phyloP scores from a whole-genome alignment of 2,113 vertebrate genomes.

The Zapus hudsonius region DNA sequence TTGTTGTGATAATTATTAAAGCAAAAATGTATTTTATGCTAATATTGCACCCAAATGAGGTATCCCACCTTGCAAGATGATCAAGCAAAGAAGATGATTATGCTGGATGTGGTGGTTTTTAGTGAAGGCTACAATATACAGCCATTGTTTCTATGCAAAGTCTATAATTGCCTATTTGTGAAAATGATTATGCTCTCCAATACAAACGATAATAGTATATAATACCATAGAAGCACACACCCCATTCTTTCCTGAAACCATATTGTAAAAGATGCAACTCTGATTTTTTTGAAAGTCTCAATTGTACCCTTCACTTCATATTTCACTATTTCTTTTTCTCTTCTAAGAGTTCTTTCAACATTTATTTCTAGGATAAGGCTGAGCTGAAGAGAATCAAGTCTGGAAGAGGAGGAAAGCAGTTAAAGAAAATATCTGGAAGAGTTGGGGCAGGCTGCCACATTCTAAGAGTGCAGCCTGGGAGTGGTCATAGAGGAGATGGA shows the following conservation, averaged over 20 bases:
- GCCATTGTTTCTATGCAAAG: accelerated
- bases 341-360: background rate
- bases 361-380: accelerated
- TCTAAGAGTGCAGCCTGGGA: too few relatives aligned
- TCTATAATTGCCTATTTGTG: background rate
- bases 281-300: background rate
- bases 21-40: background rate
- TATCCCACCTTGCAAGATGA: too few relatives aligned
- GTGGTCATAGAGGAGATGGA: too few relatives aligned
- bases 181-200: background rate
- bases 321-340: accelerated
- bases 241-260: background rate
- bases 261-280: background rate
- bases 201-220: accelerated
- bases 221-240: accelerated
- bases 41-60: accelerated
- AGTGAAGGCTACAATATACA: background rate
- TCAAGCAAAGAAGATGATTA: background rate
- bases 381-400: background rate
- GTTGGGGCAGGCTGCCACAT: accelerated
- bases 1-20: background rate
- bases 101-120: background rate
- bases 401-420: background rate
- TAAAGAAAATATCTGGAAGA: too few relatives aligned
- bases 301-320: accelerated